Conservation (phyloP, 2,888 invertebrate genomes). For the Drosophila pegasa region DNA sequence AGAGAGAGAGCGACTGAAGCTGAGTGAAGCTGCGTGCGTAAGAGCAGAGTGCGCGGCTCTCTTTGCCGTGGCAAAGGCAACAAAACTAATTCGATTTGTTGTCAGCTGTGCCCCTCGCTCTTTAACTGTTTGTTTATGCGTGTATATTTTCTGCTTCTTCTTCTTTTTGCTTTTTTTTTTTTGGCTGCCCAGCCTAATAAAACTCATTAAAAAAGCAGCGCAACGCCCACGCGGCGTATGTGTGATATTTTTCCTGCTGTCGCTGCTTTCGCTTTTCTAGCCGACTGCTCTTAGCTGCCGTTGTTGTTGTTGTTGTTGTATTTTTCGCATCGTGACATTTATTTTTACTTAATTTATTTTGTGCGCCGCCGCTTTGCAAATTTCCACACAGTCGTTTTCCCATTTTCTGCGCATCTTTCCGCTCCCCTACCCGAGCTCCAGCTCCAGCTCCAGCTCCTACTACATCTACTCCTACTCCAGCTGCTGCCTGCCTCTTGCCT, state of each 20-base stretch:
- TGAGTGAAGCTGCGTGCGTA: slow-evolving; percentile 12
- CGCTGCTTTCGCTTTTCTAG: slow-evolving; percentile 23
- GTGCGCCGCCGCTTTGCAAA: slow-evolving; percentile 70
- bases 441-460: not conserved
- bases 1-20: not conserved
- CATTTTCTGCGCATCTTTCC: slow-evolving; percentile 46
- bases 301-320: slow-evolving; percentile 29
- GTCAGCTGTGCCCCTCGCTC: slow-evolving; percentile 48
- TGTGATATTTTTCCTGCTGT: slow-evolving; percentile 52
- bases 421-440: slow-evolving; percentile 1
- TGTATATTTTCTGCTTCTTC: slow-evolving; percentile 24
- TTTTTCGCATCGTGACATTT: slow-evolving; percentile 70
- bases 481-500: slow-evolving; percentile 10
- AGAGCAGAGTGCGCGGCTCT: slow-evolving; percentile 30
- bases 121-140: slow-evolving; percentile 80
- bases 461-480: slow-evolving; percentile 1
- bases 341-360: slow-evolving; percentile 82
- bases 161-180: slow-evolving; percentile 16
- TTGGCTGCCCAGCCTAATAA: slow-evolving; percentile 64
- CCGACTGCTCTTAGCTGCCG: slow-evolving; percentile 6
- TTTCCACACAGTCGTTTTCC: slow-evolving; percentile 60
- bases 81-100: slow-evolving; percentile 72
- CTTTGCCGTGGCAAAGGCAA: slow-evolving; percentile 40
- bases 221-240: slow-evolving; percentile 65
- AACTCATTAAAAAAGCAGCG: slow-evolving; percentile 75